phyloP scores from a whole-genome alignment of 2,113 vertebrate species.

The Eublepharis macularius region DNA sequence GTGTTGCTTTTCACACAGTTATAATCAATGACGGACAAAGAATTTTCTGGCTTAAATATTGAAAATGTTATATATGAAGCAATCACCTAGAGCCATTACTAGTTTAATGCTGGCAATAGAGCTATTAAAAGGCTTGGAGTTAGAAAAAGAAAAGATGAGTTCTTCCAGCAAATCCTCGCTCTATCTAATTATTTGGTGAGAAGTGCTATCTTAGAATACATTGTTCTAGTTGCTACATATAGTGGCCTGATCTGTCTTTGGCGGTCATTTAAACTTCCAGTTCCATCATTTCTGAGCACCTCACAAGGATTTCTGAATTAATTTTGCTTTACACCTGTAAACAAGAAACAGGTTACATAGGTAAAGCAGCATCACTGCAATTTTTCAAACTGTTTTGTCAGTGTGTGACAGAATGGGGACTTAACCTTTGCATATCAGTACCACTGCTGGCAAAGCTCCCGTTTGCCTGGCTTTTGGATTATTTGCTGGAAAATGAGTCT shows the following conservation, averaged over 20 bases:
- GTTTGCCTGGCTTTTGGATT: background rate
- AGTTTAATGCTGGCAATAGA: background rate
- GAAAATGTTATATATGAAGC: background rate
- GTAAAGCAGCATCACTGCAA: background rate
- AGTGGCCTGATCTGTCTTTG: background rate
- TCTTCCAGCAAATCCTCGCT: background rate
- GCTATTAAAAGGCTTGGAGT: background rate
- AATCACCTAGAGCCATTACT: background rate
- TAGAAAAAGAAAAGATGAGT: background rate
- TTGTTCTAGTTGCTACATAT: background rate
- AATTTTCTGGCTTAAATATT: background rate
- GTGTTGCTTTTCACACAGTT: rapidly evolving
- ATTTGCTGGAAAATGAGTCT: background rate
- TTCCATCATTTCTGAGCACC: background rate
- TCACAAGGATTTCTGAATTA: background rate
- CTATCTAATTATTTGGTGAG: background rate
- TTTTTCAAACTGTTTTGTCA: background rate
- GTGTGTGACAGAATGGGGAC: background rate
- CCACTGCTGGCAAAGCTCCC: background rate
- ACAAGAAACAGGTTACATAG: background rate
- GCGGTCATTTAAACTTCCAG: background rate
- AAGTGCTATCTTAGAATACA: background rate
- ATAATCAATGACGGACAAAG: rapidly evolving
- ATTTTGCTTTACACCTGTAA: background rate
- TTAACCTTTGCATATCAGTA: background rate